Percentiles rank a stretch among this genome's conserved stretches.
phyloP scores from a whole-genome alignment of 2,113 vertebrate genomes.

The Crotalus tigris region DNA sequence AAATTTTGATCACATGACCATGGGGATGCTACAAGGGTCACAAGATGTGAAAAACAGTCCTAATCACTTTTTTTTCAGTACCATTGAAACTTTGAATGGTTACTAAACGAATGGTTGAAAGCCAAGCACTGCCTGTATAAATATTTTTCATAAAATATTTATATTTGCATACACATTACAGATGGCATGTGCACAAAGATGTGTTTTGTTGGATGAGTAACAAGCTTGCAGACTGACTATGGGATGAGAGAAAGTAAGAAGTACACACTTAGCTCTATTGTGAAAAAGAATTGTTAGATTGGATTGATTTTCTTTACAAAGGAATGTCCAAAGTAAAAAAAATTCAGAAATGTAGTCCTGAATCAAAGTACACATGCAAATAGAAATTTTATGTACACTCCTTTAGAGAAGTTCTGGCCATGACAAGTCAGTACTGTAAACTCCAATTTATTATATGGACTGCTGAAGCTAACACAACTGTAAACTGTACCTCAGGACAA shows the following conservation, averaged over 20 bases:
- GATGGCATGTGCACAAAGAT: background rate
- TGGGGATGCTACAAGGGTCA: background rate
- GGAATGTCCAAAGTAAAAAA: background rate
- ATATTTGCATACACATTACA: background rate
- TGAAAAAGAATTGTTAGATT: background rate
- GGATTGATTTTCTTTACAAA: background rate
- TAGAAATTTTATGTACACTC: background rate
- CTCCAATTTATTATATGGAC: background rate
- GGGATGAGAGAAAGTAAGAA: background rate
- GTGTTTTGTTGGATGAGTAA: background rate
- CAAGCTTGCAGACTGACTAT: background rate
- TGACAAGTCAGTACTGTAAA: background rate
- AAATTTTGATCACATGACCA: background rate
- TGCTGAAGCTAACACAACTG: background rate
- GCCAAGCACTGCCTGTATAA: background rate
- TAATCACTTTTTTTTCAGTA: background rate
- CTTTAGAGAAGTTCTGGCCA: background rate
- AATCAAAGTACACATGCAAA: background rate
- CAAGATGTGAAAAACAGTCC: background rate
- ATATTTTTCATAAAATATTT: background rate
- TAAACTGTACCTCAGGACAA: background rate
- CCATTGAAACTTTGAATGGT: background rate
- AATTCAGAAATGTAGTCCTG: background rate
- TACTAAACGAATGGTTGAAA: background rate
- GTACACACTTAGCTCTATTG: background rate